Evolutionary conservation across 2,888 invertebrate species (phyloP).

Genomic region (Diarsia rubi): DNA sequence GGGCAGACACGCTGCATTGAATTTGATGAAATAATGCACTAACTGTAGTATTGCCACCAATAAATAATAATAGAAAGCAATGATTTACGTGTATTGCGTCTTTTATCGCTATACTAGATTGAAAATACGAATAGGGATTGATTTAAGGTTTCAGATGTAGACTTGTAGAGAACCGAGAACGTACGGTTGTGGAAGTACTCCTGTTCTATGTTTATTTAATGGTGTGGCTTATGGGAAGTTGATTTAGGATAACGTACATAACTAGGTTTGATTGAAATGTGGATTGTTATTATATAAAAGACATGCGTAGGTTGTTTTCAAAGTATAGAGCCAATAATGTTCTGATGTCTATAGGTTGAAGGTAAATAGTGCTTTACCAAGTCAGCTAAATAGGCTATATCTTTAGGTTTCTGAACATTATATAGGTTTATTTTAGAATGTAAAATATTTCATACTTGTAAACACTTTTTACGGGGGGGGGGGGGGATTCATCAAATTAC

Average conservation of each 20-base stretch:
- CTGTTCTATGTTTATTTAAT: conserved; percentile 52
- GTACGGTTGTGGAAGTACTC: conserved; percentile 50
- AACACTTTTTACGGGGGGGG: no score
- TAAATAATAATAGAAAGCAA: conserved; percentile 70
- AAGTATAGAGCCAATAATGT: neutral
- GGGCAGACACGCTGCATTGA: conserved; percentile 63
- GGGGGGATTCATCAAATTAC: no score
- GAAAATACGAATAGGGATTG: conserved; percentile 68
- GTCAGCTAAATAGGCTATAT: neutral
- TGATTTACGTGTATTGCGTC: conserved; percentile 70
- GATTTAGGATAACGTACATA: conserved; percentile 46
- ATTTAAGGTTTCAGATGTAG: conserved; percentile 65
- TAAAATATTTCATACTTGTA: neutral
- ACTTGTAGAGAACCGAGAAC: conserved; percentile 51
- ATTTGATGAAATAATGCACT: conserved; percentile 69
- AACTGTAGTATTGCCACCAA: conserved; percentile 62
- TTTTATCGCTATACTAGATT: conserved; percentile 68
- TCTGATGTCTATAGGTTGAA: neutral
- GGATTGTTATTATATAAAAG: conserved; percentile 23
- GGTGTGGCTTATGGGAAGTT: conserved; percentile 46
- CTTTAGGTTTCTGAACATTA: no score
- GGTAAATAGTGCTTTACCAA: neutral
- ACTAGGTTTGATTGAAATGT: conserved; percentile 22
- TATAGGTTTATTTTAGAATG: neutral
- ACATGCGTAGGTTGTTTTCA: conserved; percentile 7